phyloP scores from a whole-genome alignment of 2,888 invertebrate species.

The Caenorhabditis becei region DNA sequence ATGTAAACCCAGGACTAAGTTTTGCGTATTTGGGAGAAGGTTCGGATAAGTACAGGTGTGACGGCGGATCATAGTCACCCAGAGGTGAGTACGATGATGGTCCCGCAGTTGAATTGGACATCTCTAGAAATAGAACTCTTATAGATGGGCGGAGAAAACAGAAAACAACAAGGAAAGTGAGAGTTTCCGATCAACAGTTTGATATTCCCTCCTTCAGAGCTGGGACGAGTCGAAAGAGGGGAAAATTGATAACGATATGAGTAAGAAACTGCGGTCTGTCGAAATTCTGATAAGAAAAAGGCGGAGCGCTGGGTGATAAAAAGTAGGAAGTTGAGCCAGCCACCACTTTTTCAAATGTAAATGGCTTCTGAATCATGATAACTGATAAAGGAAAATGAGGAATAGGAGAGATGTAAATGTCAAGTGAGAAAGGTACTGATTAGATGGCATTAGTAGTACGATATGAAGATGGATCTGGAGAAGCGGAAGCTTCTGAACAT shows the following conservation, averaged over 20 bases:
- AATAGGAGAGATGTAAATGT: conserved; percentile 8
- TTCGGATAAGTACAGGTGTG: not conserved
- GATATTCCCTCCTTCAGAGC: not conserved
- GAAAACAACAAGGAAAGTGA: not conserved
- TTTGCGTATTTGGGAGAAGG: conserved; percentile 17
- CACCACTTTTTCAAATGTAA: conserved; percentile 3
- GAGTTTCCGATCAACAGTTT: not conserved
- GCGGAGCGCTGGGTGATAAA: not conserved
- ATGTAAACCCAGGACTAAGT: not conserved
- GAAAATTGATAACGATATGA: conserved; percentile 44
- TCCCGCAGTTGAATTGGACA: conserved; percentile 17
- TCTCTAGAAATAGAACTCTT: too few relatives aligned
- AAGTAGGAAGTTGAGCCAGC: not conserved
- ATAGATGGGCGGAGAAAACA: not conserved
- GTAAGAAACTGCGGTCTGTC: conserved; percentile 35
- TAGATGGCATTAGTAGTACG: too few relatives aligned
- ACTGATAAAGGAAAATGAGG: not conserved
- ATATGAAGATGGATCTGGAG: too few relatives aligned
- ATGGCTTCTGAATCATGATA: conserved; percentile 17
- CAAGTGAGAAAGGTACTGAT: too few relatives aligned
- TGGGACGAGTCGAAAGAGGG: conserved; percentile 4
- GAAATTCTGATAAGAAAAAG: conserved; percentile 27
- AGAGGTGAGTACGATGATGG: conserved; percentile 19
- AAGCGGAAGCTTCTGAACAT: not conserved
- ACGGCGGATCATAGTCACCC: conserved; percentile 46